Percentiles rank a stretch among this genome's conserved stretches.
Conservation (phyloP, 2,113 vertebrate genomes). For the Catharus bicknelli region DNA sequence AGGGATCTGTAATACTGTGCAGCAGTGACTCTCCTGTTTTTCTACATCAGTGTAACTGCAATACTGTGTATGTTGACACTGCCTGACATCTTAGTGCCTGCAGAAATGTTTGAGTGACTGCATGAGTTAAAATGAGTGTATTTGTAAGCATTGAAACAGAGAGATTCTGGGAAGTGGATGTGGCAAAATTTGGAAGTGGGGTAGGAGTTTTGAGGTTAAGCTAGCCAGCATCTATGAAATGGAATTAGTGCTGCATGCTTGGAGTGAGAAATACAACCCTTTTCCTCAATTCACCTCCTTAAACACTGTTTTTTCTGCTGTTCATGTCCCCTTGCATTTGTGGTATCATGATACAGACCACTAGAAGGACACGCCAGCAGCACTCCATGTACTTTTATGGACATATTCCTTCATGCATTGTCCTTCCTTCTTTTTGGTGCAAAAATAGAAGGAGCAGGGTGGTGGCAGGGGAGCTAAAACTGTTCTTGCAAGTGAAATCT, state of each 20-base stretch:
- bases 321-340: not conserved
- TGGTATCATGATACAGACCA: not conserved
- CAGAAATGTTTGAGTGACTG: conserved; percentile 1
- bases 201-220: not conserved
- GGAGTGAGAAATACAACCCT: not conserved
- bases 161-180: not conserved
- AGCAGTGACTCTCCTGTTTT: not conserved
- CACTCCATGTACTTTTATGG: not conserved
- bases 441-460: not conserved
- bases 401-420: not conserved
- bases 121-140: not conserved
- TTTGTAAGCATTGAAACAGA: not conserved
- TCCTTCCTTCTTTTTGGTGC: not conserved
- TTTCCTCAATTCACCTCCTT: not conserved
- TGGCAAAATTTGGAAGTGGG: not conserved
- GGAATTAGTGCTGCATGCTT: not conserved
- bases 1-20: not conserved
- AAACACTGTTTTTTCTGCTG: not conserved
- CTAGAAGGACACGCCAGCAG: not conserved
- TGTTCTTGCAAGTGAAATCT: not conserved
- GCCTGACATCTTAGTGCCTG: not conserved
- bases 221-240: not conserved
- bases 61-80: not conserved
- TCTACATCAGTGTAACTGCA: not conserved
- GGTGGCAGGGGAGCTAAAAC: rapidly evolving